Evolutionary conservation across 2,888 invertebrate species (phyloP).

Genomic region (Pterostichus madidus): DNA sequence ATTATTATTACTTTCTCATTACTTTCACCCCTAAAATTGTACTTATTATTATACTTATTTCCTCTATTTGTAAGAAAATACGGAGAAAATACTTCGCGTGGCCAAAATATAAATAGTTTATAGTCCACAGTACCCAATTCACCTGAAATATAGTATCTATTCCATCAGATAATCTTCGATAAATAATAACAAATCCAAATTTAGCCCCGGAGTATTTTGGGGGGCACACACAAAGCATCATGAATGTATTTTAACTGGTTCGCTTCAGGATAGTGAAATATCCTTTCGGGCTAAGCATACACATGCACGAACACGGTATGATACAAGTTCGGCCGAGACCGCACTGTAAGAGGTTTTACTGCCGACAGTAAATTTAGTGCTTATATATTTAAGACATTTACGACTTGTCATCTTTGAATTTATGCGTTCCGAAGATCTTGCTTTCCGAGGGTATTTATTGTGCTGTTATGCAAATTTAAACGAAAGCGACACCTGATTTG

Average conservation of each 20-base stretch:
- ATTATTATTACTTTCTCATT: too few species aligned
- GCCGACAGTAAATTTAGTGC: conserved; percentile 65
- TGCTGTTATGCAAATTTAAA: conserved; percentile 66
- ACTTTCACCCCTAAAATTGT: too few species aligned
- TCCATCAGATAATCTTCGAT: too few species aligned
- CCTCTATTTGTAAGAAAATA: too few species aligned
- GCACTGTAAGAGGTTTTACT: conserved; percentile 57
- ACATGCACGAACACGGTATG: conserved; percentile 27
- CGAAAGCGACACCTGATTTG: conserved; percentile 66
- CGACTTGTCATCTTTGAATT: conserved; percentile 66
- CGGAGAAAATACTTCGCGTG: too few species aligned
- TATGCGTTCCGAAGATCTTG: conserved; percentile 63
- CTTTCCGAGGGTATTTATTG: conserved; percentile 57
- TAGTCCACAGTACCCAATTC: too few species aligned
- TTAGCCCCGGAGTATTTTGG: conserved; percentile 3
- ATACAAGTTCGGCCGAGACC: conserved; percentile 37
- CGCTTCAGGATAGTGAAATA: conserved; percentile 25
- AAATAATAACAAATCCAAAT: conserved; percentile 44
- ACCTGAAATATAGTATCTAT: too few species aligned
- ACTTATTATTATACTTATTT: too few species aligned
- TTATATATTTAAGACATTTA: conserved; percentile 67
- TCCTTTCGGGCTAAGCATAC: conserved; percentile 5
- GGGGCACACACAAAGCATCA: conserved; percentile 3
- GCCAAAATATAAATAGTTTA: too few species aligned
- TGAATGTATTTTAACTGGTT: conserved; percentile 45